Evolutionary conservation across 2,113 vertebrate species (phyloP), one percentile per base, ranked within the genome.

Genomic region (Asarcornis scutulata): DNA sequence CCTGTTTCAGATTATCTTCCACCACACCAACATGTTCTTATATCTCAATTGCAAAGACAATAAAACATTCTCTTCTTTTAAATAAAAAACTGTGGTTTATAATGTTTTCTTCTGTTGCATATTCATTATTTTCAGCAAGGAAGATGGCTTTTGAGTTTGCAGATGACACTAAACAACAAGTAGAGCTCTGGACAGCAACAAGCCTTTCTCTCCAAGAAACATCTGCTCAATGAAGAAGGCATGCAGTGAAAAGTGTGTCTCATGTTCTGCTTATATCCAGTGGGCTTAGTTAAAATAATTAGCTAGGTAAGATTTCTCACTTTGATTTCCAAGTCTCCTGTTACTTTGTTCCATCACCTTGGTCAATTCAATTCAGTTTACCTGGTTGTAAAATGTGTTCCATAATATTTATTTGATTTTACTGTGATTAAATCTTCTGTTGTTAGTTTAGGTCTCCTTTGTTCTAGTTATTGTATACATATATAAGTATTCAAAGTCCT

Each of bases 281-380:
- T 72, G 48, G 52, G 46, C 66, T 72, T 62, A 79, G 46, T 55
- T 71, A 82, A 86, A 94, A 90, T 71, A 92, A 90, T 71, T 21
- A 78, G 20, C 3, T 8, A 78, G 89, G 68, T 26, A 38, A 32
- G 42, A 62, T 91, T 92, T 95, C 53, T 76, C 69, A 44, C 81
- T 91, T 95, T 87, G 53, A 91, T 93, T 93, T 91, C 74, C 81
- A 68, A 48, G 32, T 48, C 73, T 85, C 84, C 62, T 75, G 74
- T 88, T 93, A 52, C 74, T 78, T 78, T 29, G 13, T 36, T 91
- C 94, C 27, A 18, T 22, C 78, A 83, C 53, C 34, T 94, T 73
- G 53, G 71, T 50, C 81, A 53, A 17, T 32, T 92, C 50, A 27
- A 29, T 50, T 92, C 42, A 25, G 26, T 79, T 79, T 69, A 36